These are phyloP conservation scores for Saguinus midas DNA, from an alignment of 2,113 vertebrate genomes.

Conservation along the genomic window DNA sequence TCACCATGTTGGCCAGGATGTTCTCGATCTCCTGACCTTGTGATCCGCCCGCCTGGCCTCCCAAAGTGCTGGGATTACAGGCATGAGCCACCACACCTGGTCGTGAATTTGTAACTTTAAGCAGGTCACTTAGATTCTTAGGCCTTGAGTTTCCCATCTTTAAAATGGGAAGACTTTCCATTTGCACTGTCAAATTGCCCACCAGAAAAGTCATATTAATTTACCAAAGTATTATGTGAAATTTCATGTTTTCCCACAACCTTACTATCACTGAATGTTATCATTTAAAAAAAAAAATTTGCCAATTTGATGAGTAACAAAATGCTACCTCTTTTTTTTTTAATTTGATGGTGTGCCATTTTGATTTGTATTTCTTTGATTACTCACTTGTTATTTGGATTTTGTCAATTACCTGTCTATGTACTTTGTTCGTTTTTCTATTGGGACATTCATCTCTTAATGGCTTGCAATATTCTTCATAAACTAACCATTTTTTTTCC, in stretches of 20 bases:
- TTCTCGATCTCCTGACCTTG: too few species aligned
- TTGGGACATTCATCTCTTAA: background rate
- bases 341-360: background rate
- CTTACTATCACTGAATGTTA: background rate
- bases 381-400: background rate
- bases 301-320: background rate
- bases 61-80: too few species aligned
- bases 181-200: background rate
- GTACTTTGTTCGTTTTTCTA: background rate
- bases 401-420: background rate
- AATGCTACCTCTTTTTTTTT: background rate
- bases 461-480: background rate
- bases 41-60: too few species aligned
- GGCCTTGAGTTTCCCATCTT: background rate
- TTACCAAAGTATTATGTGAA: background rate
- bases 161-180: background rate
- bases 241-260: background rate
- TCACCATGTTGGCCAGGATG: too few species aligned
- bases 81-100: fast-evolving
- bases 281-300: background rate
- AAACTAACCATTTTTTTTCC: background rate
- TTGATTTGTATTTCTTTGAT: slow-evolving; percentile 1
- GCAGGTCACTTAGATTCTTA: background rate
- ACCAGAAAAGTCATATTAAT: background rate
- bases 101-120: background rate